These are phyloP conservation scores for Siphlonurus alternatus DNA, from an alignment of 2,888 invertebrate genomes.

Conservation along the genomic window DNA sequence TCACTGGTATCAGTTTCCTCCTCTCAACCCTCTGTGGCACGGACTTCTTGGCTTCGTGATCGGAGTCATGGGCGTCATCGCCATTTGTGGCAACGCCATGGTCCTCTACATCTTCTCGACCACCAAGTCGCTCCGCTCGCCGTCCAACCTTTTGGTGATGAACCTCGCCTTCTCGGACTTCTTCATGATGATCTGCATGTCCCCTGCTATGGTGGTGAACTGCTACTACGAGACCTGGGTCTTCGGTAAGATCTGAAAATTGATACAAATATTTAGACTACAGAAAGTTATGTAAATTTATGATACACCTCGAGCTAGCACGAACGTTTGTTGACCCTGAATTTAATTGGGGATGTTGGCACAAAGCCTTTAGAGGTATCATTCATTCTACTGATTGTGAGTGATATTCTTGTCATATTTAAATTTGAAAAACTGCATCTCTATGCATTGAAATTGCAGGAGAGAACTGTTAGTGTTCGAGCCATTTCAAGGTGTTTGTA, in stretches of 20 bases:
- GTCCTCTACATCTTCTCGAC: conserved; percentile 53
- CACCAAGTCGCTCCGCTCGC: conserved; percentile 63
- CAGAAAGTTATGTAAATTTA: no score
- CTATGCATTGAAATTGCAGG: no score
- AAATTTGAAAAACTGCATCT: no score
- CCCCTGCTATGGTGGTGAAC: conserved; percentile 66
- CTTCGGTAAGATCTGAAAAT: conserved; percentile 25
- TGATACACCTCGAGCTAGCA: no score
- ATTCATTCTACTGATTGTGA: no score
- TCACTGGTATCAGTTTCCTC: conserved; percentile 56
- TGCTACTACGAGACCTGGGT: conserved; percentile 58
- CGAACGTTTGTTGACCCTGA: no score
- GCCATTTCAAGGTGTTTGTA: no score
- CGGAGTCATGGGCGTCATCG: conserved; percentile 50
- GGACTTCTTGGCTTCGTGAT: conserved; percentile 64
- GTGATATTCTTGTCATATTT: no score
- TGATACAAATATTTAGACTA: background rate
- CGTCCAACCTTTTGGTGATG: conserved; percentile 78
- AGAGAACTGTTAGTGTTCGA: no score
- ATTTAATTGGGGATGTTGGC: no score
- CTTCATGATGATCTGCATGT: conserved; percentile 71
- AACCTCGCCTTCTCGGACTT: conserved; percentile 86
- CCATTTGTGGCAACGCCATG: conserved; percentile 52
- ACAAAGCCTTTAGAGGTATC: no score
- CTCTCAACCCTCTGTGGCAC: conserved; percentile 80